Evolutionary conservation across 2,797 vertebrate species (phyloP).

Genomic region (Coluber constrictor): DNA sequence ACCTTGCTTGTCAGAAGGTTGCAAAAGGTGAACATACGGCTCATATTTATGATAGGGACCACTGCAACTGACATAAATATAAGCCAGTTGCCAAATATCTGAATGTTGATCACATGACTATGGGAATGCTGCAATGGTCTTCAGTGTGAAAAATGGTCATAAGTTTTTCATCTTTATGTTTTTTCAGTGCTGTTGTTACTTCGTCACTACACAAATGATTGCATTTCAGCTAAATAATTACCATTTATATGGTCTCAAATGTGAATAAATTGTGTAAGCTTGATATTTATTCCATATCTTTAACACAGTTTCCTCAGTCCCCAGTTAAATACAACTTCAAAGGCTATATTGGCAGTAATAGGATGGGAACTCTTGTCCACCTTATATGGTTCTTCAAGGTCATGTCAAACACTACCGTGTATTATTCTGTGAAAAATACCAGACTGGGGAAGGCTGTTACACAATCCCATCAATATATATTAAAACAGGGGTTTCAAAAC

Average conservation of each 20-base stretch:
- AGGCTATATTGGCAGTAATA: background rate
- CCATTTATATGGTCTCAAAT: background rate
- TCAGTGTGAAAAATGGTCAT: background rate
- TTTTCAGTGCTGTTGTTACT: background rate
- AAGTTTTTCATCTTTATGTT: background rate
- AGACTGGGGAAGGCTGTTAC: background rate
- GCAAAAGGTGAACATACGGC: background rate
- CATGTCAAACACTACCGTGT: background rate
- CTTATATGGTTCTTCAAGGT: background rate
- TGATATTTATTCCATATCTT: background rate
- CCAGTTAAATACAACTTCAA: background rate
- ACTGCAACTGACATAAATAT: background rate
- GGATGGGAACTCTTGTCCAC: background rate
- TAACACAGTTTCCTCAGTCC: background rate
- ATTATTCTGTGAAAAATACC: background rate
- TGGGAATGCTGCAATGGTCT: background rate
- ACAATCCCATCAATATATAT: background rate
- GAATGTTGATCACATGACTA: background rate
- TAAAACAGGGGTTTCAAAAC: background rate
- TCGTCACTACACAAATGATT: background rate
- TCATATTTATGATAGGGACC: background rate
- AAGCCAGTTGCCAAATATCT: background rate
- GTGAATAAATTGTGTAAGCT: background rate
- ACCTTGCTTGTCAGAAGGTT: background rate
- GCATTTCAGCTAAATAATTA: background rate